Evolutionary conservation across 2,113 vertebrate genomes (phyloP), one percentile per base, ranked within the genome.

Genomic region (Psittacula cyanocephala): DNA sequence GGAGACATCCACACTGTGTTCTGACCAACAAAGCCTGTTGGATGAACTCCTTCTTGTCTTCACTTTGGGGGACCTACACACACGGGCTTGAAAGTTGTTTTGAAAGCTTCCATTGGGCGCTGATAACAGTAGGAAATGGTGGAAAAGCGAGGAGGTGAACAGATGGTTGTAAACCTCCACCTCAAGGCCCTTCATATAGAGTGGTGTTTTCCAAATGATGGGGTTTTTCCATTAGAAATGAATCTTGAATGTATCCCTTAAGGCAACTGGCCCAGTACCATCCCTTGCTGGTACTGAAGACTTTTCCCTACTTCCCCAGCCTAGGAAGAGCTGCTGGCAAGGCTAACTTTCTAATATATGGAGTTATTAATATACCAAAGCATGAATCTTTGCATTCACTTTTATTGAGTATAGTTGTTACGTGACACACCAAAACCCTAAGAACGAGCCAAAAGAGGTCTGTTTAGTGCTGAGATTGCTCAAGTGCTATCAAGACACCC

Each of bases 11-110:
- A 53, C 46, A 28, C 7, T 11, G 15, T 49, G 11, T 68, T n/a
- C 67, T 35, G 46, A 55, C 5, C 28, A 25, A 43, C 46, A 63
- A 37, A 37, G 20, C 11, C 22, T 49, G 39, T 49, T 63, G 50
- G 55, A 62, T 33, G 24, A 50, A 74, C 17, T 29, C 9, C 47
- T 52, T 24, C 22, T 52, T 0, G 1, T n/a, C 50, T 37, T 69
- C 25, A 49, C 1, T 0, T 23, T 0, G 0, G 31, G 15, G 15
- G 33, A 33, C 11, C 23, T 7, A 24, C 3, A 0, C 7, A 15
- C 23, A 50, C 1, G 29, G 47, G 22, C 31, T 47, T 78, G 41
- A 31, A 63, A 63, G 23, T 4, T 14, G 41, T 19, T 57, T 71
- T 41, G 39, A 53, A 8, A 47, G 31, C 52, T 81, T 60, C 4